Base-by-base conservation (phyloP, 2,797 vertebrate species). In the Squalus acanthias region DNA sequence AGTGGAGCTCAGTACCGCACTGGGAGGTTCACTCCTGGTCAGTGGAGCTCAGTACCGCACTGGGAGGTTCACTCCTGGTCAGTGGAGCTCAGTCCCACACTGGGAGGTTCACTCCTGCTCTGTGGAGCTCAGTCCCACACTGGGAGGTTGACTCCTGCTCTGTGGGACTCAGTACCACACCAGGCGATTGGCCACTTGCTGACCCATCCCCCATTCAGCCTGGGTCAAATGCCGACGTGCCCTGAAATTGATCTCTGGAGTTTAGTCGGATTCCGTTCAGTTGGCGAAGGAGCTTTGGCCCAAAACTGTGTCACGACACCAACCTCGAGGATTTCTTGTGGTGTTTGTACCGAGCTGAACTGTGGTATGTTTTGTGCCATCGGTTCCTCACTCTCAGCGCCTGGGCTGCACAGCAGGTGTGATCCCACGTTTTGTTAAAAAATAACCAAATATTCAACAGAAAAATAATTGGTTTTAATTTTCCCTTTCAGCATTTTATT, bases 401-500 rank as follows among this genome's bases (percentile, higher is more conserved):
- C 33, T 63, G 20, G 0, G 29, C 29, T 33, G 17, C 26, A 60
- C 26, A 60, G 53, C 29, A 13, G 13, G 0, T 46, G n/a, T 69
- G 65, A 8, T 85, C 82, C 0, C 82, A 85, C 17, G 39, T 85
- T 74, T 24, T 50, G 1, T 22, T 46, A 20, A 39, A 69, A 69
- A 93, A 10, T 26, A 1, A 85, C 20, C n/a, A 93, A 67, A 93
- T 85, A 29, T 50, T 17, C 1, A 8, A 22, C 50, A 22, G 17
- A 3, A 69, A 33, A 95, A 53, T 69, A 46, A 95, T 33, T 20
- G 15, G 2, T 95, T 53, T 33, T 15, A 0, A 85, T 97, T 60
- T 96, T 95, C 96, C 96, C 82, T 46, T 97, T 96, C 98, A 98
- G 98, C 98, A 98, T 0, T 98, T 98, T 97, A 97, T 98, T 97